Base-by-base conservation (phyloP, 2,113 vertebrate species). In the Actinemys pallida region DNA sequence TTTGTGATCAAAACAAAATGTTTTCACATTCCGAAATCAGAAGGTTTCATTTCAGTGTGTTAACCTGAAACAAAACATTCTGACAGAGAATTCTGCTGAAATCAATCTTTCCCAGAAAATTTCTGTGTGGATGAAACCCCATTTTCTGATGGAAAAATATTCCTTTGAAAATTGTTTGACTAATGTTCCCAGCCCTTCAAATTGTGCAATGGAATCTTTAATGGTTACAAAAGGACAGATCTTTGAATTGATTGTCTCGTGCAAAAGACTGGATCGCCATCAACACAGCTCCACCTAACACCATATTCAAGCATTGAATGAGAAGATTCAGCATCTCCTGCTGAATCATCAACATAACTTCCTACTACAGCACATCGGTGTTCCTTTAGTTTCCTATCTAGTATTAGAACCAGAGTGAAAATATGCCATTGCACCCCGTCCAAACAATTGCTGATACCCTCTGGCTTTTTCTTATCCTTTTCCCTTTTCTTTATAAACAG, bases 401-500 rank as follows among this genome's bases (percentile, higher is more conserved):
- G 8, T 65, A 83, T 78, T 86, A 49, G 57, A 59, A 42, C 5
- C 1, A 27, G 59, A 81, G 25, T 24, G n/a, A 22, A 47, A 87
- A 81, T 47, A 29, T 29, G 45, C 25, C 8, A 8, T 24, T 78
- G 20, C 42, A 75, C 42, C 10, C 27, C 42, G 6, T 45, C 39
- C 22, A 78, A 47, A 78, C 24, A 3, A 27, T 31, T 52, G 16
- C 1, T 22, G 9, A 42, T 14, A 59, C 11, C 11, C 57, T 59
- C 57, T 59, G 12, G 12, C 25, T 75, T 75, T 45, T 14, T 12
- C 47, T 29, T 9, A 2, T 79, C 47, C 8, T 54, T 52, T 17
- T 13, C 1, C 1, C 14, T 25, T 14, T 69, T n/a, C 31, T 0
- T 59, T 78, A 2, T 19, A 54, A 85, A n/a, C 4, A 16, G 29